Base-by-base conservation (phyloP, 1,140 invertebrate species). In the Lepidurus packardi region DNA sequence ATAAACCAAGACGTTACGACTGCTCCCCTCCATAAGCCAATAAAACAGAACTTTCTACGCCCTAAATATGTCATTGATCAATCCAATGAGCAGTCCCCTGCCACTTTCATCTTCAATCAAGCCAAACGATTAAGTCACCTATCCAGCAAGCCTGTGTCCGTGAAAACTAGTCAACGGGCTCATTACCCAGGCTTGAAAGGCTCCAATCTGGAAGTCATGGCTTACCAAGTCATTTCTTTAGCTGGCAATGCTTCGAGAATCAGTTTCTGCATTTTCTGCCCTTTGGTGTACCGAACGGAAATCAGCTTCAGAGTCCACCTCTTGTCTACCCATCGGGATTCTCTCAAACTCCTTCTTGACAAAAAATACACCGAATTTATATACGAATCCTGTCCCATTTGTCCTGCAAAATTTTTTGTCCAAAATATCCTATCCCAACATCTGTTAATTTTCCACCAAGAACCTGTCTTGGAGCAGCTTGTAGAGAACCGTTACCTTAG, bases 401-500 rank as follows among this genome's bases (percentile, higher is more conserved):
- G 53, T 16, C 53, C 53, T 7, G 53, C 53, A 0, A 65, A 65
- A 65, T 65, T 65, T 65, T 65, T 65, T n/a, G 53, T 8, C 16
- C 53, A 16, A 9, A 65, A 65, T 7, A 21, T 21, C 16, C 13
- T 65, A 65, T 7, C 21, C 16, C 53, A 65, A 21, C 53, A 65
- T 65, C 13, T 65, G 53, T 21, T 65, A 65, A 21, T 21, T 16
- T 65, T 65, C 53, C 53, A 65, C 13, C 53, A 65, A 16, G 53
- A 65, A 65, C 53, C 53, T 16, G 21, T 65, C 7, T 65, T 65
- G 53, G 53, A 65, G 53, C 53, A 65, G 53, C 13, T 65, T 1
- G 53, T 65, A 16, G 53, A 65, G 53, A 65, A 65, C 53, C 53
- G 53, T 21, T 65, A 65, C 53, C 53, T 65, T 9, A 65, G 53